Percentiles rank a stretch among this genome's conserved stretches.
Conservation (phyloP, 2,113 vertebrate species). For the Proterorhinus semilunaris region DNA sequence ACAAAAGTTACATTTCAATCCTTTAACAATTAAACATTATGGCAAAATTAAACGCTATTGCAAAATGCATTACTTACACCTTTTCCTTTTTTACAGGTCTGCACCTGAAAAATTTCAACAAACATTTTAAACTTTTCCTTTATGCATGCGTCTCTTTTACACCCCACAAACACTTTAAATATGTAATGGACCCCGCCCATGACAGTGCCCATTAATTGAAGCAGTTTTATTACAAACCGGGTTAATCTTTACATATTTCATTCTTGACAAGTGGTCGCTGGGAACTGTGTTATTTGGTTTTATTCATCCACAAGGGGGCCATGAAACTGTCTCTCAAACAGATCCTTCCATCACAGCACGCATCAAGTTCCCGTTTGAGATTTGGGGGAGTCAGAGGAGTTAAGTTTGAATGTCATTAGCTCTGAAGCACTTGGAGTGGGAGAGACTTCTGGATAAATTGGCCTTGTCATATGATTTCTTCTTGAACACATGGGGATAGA, state of each 20-base stretch:
- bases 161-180: no score
- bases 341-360: neutral
- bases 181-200: no score
- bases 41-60: no score
- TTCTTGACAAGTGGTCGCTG: neutral
- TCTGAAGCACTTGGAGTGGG: constrained; percentile 4
- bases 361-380: constrained; percentile 3
- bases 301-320: constrained; percentile 35
- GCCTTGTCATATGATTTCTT: constrained; percentile 8
- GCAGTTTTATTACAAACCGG: neutral
- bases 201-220: neutral
- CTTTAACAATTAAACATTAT: no score
- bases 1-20: no score
- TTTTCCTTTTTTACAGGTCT: no score
- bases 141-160: no score
- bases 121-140: no score
- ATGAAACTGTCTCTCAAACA: constrained; percentile 8
- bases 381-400: constrained; percentile 5
- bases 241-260: neutral
- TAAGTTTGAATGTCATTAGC: constrained; percentile 6
- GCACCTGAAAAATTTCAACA: no score
- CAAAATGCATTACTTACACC: no score
- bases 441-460: neutral
- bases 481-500: constrained; percentile 3
- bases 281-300: neutral